These are phyloP conservation scores for Aramus guarauna DNA, from an alignment of 2,113 vertebrate genomes.

Conservation along the genomic window DNA sequence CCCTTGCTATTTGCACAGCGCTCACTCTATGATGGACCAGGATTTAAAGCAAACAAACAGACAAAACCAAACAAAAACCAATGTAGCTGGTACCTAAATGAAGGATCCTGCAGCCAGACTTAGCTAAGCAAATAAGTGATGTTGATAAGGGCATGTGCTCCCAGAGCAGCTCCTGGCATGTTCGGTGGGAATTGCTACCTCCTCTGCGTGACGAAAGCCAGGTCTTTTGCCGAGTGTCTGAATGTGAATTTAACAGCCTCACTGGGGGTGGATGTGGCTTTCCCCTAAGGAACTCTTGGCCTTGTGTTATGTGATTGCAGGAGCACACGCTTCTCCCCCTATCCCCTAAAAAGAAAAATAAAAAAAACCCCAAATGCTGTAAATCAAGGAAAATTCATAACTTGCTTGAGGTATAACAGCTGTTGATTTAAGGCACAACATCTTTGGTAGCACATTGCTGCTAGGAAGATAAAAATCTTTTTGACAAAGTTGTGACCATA, in stretches of 20 bases:
- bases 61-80: neutral
- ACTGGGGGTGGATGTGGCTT: neutral
- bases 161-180: neutral
- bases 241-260: neutral
- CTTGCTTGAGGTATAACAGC: conserved; percentile 75
- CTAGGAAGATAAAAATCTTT: conserved; percentile 71
- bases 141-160: neutral
- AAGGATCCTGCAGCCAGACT: neutral
- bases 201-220: neutral
- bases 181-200: neutral
- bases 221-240: neutral
- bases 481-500: conserved; percentile 71
- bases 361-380: conserved; percentile 35
- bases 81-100: neutral
- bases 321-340: neutral
- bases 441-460: conserved; percentile 67
- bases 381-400: conserved; percentile 77
- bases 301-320: conserved; percentile 35
- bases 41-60: neutral
- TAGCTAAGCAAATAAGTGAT: neutral
- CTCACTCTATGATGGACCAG: neutral
- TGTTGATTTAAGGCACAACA: conserved; percentile 76
- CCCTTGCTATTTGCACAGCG: neutral
- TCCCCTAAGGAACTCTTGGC: neutral
- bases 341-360: conserved; percentile 44